Evolutionary conservation across 2,797 vertebrate species (phyloP).

Genomic region (Sebastes glaucus): DNA sequence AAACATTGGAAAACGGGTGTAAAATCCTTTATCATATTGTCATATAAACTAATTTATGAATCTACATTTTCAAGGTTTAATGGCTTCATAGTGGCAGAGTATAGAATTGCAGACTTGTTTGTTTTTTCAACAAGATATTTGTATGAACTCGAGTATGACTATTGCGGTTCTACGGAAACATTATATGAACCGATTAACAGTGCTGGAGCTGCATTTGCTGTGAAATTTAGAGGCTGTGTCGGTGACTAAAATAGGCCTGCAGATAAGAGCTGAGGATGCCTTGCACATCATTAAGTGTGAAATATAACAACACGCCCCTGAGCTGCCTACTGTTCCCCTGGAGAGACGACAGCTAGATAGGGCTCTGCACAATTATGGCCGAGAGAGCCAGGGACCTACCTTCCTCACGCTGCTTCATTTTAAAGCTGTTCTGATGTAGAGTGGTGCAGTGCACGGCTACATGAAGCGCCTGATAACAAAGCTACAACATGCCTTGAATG

Average conservation of each 20-base stretch:
- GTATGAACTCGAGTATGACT: background rate
- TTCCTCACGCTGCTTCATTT: slow-evolving; percentile 53
- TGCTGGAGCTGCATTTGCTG: slow-evolving; percentile 37
- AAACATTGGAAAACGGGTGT: background rate
- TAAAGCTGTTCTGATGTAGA: slow-evolving; percentile 45
- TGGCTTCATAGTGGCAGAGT: background rate
- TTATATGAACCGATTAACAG: slow-evolving; percentile 54
- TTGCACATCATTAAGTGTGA: slow-evolving; percentile 83
- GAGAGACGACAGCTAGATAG: slow-evolving; percentile 68
- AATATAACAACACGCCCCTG: slow-evolving; percentile 80
- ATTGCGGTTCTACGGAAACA: slow-evolving; percentile 31
- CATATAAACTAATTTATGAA: background rate
- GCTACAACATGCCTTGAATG: slow-evolving; percentile 15
- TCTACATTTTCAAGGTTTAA: background rate
- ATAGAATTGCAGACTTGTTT: background rate
- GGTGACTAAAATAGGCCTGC: slow-evolving; percentile 73
- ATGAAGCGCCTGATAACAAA: slow-evolving; percentile 28
- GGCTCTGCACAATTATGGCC: slow-evolving; percentile 71
- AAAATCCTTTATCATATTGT: background rate
- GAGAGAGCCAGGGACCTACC: slow-evolving; percentile 54
- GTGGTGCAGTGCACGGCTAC: slow-evolving; percentile 11
- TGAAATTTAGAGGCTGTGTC: slow-evolving; percentile 69
- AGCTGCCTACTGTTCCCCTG: slow-evolving; percentile 72
- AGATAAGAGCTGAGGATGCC: slow-evolving; percentile 75
- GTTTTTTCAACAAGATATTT: background rate